Percentiles rank a stretch among this genome's conserved stretches.
These are phyloP conservation scores for Neofelis nebulosa DNA, from an alignment of 2,113 vertebrate genomes.

Conservation along the genomic window DNA sequence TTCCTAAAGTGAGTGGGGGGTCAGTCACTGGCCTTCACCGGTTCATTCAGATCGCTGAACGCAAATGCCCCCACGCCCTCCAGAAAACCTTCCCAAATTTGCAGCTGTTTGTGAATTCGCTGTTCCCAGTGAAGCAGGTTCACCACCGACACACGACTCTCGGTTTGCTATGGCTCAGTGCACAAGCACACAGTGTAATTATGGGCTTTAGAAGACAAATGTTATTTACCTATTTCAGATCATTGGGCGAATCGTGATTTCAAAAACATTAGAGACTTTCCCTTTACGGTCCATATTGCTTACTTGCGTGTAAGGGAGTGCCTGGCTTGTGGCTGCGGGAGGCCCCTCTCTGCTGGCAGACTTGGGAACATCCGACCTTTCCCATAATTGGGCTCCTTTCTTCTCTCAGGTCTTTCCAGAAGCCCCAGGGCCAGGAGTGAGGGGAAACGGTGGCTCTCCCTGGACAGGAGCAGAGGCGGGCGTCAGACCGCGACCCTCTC, in stretches of 20 bases:
- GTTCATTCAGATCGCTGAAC: not conserved
- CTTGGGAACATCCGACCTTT: not conserved
- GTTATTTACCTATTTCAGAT: not conserved
- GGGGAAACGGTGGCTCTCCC: too few relatives aligned
- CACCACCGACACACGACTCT: rapidly evolving
- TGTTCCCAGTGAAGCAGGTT: too few relatives aligned
- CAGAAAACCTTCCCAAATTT: not conserved
- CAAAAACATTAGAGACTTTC: not conserved
- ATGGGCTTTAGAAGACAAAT: not conserved
- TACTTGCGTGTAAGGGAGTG: not conserved
- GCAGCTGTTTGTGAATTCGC: not conserved
- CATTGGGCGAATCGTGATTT: not conserved
- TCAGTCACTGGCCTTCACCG: rapidly evolving
- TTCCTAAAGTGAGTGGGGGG: rapidly evolving
- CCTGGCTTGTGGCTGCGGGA: too few relatives aligned
- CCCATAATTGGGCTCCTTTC: not conserved
- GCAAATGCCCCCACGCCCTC: rapidly evolving
- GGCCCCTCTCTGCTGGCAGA: not conserved
- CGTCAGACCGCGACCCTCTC: rapidly evolving
- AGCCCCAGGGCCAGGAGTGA: rapidly evolving
- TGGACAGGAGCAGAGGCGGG: not conserved
- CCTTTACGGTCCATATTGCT: not conserved
- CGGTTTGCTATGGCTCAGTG: rapidly evolving
- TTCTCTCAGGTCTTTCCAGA: not conserved
- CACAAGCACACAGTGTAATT: rapidly evolving